Conservation (phyloP, 2,113 vertebrate species). For the Aldabrachelys gigantea region DNA sequence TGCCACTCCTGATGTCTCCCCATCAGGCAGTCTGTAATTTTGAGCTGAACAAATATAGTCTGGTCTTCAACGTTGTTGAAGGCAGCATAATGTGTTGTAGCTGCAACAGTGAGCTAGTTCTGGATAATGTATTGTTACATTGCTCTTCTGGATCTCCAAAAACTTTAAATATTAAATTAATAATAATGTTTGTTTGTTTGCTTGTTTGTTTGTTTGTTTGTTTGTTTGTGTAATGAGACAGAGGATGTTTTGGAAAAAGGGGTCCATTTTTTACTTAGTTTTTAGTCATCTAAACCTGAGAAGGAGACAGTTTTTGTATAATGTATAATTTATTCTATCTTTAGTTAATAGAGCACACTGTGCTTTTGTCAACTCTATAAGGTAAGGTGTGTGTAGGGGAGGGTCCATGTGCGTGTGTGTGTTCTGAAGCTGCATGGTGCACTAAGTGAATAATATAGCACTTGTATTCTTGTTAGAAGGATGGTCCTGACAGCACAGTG, state of each 20-base stretch:
- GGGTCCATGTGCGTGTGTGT: not conserved
- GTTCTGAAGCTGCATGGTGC: conserved; percentile 31
- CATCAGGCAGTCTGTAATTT: not conserved
- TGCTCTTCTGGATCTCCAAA: not conserved
- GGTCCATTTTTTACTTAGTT: not conserved
- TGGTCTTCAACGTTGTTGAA: rapidly evolving
- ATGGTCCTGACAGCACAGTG: conserved; percentile 23
- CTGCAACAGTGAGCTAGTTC: not conserved
- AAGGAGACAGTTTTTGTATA: conserved; percentile 41
- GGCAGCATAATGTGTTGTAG: not conserved
- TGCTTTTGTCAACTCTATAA: not conserved
- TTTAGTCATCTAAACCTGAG: conserved; percentile 10
- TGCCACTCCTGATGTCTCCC: not conserved
- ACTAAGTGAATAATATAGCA: conserved; percentile 37
- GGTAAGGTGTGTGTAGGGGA: rapidly evolving
- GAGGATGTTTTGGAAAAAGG: not conserved
- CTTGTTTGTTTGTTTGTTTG: too few species aligned
- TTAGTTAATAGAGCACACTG: not conserved
- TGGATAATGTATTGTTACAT: not conserved
- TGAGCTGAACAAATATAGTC: not conserved
- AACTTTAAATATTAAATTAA: not conserved
- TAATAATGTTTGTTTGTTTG: too few species aligned
- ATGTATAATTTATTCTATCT: not conserved
- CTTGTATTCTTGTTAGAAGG: conserved; percentile 53
- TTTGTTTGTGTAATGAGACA: conserved; percentile 1